Evolutionary conservation across 2,113 vertebrate species (phyloP), one percentile per base, ranked within the genome.

Genomic region (Nasalis larvatus): DNA sequence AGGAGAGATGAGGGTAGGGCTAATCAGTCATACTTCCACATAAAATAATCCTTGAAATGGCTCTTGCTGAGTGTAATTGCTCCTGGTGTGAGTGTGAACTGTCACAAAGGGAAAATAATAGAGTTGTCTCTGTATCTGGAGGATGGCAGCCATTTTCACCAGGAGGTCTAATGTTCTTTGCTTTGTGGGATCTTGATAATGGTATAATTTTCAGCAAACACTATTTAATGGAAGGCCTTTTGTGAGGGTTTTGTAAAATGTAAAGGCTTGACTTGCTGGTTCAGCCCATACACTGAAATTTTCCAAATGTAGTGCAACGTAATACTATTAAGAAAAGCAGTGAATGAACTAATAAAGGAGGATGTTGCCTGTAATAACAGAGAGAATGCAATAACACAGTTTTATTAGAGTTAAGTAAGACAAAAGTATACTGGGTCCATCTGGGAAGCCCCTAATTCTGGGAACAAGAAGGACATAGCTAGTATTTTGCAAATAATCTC

Each of bases 21-120:
- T 96, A 98, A 98, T 97, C 98, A 98, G 96, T 86, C 89, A 97
- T 92, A 97, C 91, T 97, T 96, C 95, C 94, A 97, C 97, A 97
- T 98, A 96, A 97, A 98, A 94, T 96, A 93, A 90, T 96, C 89
- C 91, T 97, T 95, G 96, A 93, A 96, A 81, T 97, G 97, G 92
- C 68, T 94, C 40, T 98, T 83, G 54, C 93, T 88, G 77, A 97
- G 95, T 97, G 74, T 96, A 98, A 94, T 96, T 98, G 92, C 95
- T 97, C 73, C 97, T 96, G 96, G 96, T 97, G 96, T 94, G 97
- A 97, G 74, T 45, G 23, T 93, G 52, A 97, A 80, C 89, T 96
- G 76, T 87, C 94, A 95, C 40, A 97, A 92, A 98, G 95, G 93
- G 88, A 96, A 98, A 98, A 97, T 93, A 95, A 98, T 40, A 90